Percentiles rank a stretch among this genome's conserved stretches.
Evolutionary conservation across 1,140 invertebrate species (phyloP).

Genomic region (Panagrolaimus sp.): DNA sequence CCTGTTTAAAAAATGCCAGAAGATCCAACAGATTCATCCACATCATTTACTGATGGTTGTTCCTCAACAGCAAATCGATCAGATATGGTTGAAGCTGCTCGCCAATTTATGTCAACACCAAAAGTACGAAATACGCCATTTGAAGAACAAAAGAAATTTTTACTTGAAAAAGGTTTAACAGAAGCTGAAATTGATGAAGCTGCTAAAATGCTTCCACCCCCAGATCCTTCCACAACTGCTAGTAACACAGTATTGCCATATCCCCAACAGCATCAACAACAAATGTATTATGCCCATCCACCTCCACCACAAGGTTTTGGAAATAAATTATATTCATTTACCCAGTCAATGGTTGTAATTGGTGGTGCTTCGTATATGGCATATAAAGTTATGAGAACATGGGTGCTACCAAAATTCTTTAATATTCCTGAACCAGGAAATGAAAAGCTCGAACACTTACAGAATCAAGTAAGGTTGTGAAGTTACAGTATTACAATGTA

Average conservation of each 20-base stretch:
- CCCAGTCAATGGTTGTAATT: conserved; percentile 35
- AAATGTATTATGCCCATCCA: background rate
- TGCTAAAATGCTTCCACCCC: conserved; percentile 9
- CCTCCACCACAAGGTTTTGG: conserved; percentile 20
- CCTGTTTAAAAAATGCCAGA: background rate
- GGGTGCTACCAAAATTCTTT: conserved; percentile 46
- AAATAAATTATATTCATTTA: conserved; percentile 13
- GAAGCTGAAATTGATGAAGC: conserved; percentile 43
- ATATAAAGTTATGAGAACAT: conserved; percentile 42
- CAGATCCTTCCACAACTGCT: too few relatives aligned
- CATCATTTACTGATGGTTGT: conserved; percentile 12
- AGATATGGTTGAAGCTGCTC: conserved; percentile 38
- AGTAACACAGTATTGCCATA: background rate
- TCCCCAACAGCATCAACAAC: conserved; percentile 6
- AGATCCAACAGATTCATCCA: background rate
- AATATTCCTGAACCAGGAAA: conserved; percentile 44
- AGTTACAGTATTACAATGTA: background rate
- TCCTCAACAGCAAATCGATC: conserved; percentile 19
- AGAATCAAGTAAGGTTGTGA: conserved; percentile 33
- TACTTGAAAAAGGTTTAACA: conserved; percentile 39
- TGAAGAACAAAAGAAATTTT: conserved; percentile 42
- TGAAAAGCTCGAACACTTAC: conserved; percentile 21
- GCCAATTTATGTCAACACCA: conserved; percentile 40
- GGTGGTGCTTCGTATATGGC: conserved; percentile 40
- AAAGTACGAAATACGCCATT: conserved; percentile 41